Evolutionary conservation across 1,140 invertebrate species (phyloP), one percentile per base, ranked within the genome.

Genomic region (Aphaenogaster ashmeadi): DNA sequence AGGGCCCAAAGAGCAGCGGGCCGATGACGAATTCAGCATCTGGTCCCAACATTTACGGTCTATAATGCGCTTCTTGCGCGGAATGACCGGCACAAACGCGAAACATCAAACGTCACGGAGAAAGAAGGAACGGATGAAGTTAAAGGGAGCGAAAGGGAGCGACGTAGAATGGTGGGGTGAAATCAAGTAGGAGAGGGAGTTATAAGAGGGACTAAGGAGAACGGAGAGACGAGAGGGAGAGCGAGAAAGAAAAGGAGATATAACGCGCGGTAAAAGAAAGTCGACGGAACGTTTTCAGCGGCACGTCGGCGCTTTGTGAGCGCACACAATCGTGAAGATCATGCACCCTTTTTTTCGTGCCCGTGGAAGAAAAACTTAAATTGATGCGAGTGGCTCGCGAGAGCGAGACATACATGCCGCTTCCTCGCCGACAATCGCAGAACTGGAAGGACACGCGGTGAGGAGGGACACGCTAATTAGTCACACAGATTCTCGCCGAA

Each of bases 261-360:
- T 87, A 87, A 66, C 80, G 90, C 88, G 89, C 91, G 88, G 86
- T 88, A 89, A 89, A 89, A 86, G 90, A 88, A 90, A 89, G 89
- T 87, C 88, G 92, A 92, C 90, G 86, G 90, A 93, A 90, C 91
- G 90, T 94, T 94, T 94, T 92, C 93, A 94, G 91, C 91, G 91
- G 92, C 93, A 91, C 91, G 94, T 94, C 94, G 94, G 94, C 94
- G 88, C 94, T 90, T 95, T 95, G 94, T 93, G 92, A 92, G 88
- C 66, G 84, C 90, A 91, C 93, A 93, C 93, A 94, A 94, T 95
- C 94, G 92, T 93, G 66, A 94, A 93, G 94, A 95, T 95, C 94
- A 92, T 94, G 90, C 92, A 88, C 89, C 71, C 92, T 93, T 94
- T 92, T 69, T 94, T 94, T 94, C 87, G 88, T 88, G 84, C 74